Evolutionary conservation across 2,797 vertebrate genomes (phyloP).

Genomic region (Sylvilagus floridanus): DNA sequence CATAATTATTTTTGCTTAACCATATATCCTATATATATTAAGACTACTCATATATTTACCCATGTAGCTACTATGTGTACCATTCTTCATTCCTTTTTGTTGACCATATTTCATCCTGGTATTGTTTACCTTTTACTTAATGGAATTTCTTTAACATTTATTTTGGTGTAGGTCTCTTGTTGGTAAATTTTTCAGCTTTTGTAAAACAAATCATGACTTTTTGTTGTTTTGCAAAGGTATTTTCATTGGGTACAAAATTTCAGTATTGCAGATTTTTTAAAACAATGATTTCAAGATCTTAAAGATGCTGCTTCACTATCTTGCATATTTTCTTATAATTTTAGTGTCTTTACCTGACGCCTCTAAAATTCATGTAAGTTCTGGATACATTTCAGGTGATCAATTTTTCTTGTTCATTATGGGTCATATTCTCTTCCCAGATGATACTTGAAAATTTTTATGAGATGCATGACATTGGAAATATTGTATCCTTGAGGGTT

Average conservation of each 20-base stretch:
- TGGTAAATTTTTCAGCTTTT: background rate
- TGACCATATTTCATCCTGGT: background rate
- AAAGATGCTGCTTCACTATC: background rate
- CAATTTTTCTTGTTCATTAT: background rate
- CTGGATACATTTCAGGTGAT: background rate
- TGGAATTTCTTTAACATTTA: background rate
- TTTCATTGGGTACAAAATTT: background rate
- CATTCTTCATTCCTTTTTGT: background rate
- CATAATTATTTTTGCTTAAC: background rate
- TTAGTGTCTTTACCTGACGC: background rate
- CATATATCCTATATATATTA: background rate
- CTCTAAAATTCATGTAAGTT: background rate
- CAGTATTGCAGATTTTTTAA: background rate
- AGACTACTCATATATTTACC: background rate
- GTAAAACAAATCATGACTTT: background rate
- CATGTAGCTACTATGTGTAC: background rate
- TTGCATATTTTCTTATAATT: background rate
- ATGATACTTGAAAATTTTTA: background rate
- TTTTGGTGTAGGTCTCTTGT: background rate
- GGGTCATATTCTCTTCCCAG: background rate
- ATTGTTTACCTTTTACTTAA: background rate
- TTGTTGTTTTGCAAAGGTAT: background rate
- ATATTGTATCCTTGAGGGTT: background rate
- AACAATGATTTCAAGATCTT: background rate
- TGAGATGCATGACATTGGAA: background rate